These are phyloP conservation scores for Greenwoodochromis staneri DNA, from an alignment of 2,113 vertebrate species.

Conservation along the genomic window DNA sequence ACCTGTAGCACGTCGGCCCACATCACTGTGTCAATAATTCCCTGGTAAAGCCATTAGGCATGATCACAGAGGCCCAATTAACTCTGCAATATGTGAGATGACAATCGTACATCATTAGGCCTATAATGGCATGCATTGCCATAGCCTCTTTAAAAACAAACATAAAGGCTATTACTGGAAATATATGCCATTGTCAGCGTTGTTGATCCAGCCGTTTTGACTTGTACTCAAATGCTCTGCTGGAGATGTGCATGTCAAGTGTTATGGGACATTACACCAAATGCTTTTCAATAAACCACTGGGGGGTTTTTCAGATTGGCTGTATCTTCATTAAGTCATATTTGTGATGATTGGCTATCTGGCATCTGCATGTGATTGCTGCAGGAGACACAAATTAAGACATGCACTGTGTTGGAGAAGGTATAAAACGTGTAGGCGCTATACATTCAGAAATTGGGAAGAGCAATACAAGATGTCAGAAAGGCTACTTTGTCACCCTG, in stretches of 20 bases:
- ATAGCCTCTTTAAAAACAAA: slow-evolving; percentile 69
- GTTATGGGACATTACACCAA: slow-evolving; percentile 50
- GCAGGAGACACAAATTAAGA: slow-evolving; percentile 13
- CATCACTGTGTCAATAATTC: slow-evolving; percentile 76
- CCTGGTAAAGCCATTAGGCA: slow-evolving; percentile 73
- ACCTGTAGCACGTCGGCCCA: slow-evolving; percentile 71
- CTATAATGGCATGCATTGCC: slow-evolving; percentile 61
- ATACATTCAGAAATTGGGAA: slow-evolving; percentile 6
- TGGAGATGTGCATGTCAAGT: slow-evolving; percentile 48
- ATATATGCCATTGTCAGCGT: slow-evolving; percentile 46
- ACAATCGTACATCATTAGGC: slow-evolving; percentile 70
- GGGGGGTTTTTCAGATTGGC: slow-evolving; percentile 20
- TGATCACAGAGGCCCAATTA: slow-evolving; percentile 72
- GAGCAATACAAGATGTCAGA: slow-evolving; percentile 32
- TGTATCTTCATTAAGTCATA: slow-evolving; percentile 41
- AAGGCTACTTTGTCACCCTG: slow-evolving; percentile 46
- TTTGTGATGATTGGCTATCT: slow-evolving; percentile 2
- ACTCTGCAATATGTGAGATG: slow-evolving; percentile 61
- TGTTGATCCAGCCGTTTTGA: slow-evolving; percentile 40
- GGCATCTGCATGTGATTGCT: neutral
- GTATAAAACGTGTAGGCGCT: neutral
- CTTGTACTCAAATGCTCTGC: slow-evolving; percentile 32
- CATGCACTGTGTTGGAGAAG: neutral
- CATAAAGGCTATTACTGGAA: slow-evolving; percentile 58
- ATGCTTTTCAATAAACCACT: slow-evolving; percentile 35